A percentile compares a stretch with the other conserved stretches of the same genome.
Conservation (phyloP, 2,797 vertebrate species). For the Periophthalmus magnuspinnatus region DNA sequence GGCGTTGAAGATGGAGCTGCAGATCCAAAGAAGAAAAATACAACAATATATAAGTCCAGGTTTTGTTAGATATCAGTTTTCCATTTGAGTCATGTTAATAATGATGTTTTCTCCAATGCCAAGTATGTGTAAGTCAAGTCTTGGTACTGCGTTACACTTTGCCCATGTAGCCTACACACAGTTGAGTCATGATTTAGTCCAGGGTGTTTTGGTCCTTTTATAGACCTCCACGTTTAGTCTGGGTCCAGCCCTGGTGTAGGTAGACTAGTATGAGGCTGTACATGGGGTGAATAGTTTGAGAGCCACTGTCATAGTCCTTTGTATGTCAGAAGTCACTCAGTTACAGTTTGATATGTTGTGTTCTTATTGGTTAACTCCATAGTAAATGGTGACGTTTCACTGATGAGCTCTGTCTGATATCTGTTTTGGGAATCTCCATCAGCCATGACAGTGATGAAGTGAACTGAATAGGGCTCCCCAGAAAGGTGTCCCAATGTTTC, state of each 20-base stretch:
- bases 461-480: not conserved
- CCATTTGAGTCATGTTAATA: not conserved
- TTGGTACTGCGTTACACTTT: not conserved
- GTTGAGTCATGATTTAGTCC: not conserved
- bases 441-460: slow-evolving; percentile 18
- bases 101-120: not conserved
- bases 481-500: not conserved
- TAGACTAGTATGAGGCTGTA: no score
- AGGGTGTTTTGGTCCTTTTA: not conserved
- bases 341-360: not conserved
- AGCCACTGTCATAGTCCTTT: not conserved
- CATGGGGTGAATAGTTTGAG: no score
- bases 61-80: not conserved
- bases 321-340: not conserved
- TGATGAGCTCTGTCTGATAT: not conserved
- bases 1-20: slow-evolving; percentile 92
- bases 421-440: slow-evolving; percentile 18
- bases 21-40: slow-evolving; percentile 32
- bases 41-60: not conserved
- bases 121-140: not conserved
- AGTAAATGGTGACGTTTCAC: not conserved
- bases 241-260: not conserved
- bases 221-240: not conserved
- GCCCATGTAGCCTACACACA: not conserved
- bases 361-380: not conserved